Evolutionary conservation across 1,140 invertebrate genomes (phyloP).

Genomic region (Ylistrum balloti): DNA sequence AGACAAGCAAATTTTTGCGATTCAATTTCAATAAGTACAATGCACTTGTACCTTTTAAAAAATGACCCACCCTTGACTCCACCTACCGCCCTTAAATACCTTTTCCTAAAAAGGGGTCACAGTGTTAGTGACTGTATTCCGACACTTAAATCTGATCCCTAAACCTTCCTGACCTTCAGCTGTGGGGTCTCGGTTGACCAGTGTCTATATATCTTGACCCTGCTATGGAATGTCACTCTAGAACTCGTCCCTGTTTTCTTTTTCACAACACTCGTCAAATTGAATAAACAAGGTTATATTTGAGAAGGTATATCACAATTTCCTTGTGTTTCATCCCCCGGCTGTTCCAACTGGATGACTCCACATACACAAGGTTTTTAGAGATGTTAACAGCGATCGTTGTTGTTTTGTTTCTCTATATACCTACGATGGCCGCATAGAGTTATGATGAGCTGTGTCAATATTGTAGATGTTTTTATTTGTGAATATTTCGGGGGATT

Average conservation of each 20-base stretch:
- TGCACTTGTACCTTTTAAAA: neutral
- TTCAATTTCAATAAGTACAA: too few species aligned
- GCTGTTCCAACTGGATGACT: neutral
- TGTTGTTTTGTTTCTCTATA: neutral
- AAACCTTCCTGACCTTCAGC: neutral
- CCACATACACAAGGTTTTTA: neutral
- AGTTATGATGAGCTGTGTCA: neutral
- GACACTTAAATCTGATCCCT: neutral
- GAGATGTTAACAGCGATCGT: too few species aligned
- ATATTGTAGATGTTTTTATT: neutral
- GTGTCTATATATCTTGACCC: neutral
- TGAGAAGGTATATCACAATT: conserved; percentile 8
- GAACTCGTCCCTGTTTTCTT: neutral
- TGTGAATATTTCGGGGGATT: neutral
- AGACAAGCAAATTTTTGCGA: too few species aligned
- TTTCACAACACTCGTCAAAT: neutral
- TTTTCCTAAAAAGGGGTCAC: too few species aligned
- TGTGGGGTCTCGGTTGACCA: neutral
- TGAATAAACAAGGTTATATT: conserved; percentile 18
- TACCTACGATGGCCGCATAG: neutral
- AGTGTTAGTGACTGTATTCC: neutral
- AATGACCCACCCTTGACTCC: too few species aligned
- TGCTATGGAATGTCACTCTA: neutral
- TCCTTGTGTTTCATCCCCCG: neutral
- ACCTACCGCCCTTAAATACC: neutral